Evolutionary conservation across 2,888 invertebrate species (phyloP), one percentile per base, ranked within the genome.

Genomic region (Limenitis camilla): DNA sequence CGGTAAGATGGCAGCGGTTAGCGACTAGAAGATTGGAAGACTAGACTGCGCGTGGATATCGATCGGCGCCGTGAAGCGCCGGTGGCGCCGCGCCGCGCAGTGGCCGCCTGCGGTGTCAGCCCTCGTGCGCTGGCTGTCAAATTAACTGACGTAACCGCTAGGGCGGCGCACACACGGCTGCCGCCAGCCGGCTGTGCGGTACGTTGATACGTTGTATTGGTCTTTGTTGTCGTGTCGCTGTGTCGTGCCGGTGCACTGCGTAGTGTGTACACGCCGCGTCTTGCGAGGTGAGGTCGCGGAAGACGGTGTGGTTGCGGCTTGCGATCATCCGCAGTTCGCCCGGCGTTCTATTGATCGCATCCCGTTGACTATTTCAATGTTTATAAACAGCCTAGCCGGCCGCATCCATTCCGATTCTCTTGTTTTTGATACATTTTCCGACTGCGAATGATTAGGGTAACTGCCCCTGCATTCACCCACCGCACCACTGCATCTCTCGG

Each of bases 301-400:
- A 74, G 47, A 45, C 53, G 69, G 65, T 68, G 69, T 67, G 75
- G 73, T 74, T 70, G 73, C 73, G 69, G 70, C 73, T 71, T 68
- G 74, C 73, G 69, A 69, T 72, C 71, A 68, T 63, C 68, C 59
- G 62, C 58, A 66, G 66, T 67, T 68, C 72, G 60, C 67, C 67
- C 69, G 66, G 64, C 69, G 72, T 72, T 66, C 72, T 78, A 78
- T 81, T 70, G 81, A 82, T 80, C 78, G 74, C 71, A 72, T 73
- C 73, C 72, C 71, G 68, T 67, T 69, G 66, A 64, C 66, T 63
- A 71, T 69, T 72, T 71, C 80, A 80, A 81, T 86, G 86, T 86
- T 86, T 86, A 86, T 85, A 86, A 85, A 85, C 86, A 84, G 78
- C 78, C 78, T 85, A 84, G 78, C 78, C 78, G 84, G 81, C 71